Conservation (phyloP, 2,113 vertebrate species). For the Anser brachyrhynchus region DNA sequence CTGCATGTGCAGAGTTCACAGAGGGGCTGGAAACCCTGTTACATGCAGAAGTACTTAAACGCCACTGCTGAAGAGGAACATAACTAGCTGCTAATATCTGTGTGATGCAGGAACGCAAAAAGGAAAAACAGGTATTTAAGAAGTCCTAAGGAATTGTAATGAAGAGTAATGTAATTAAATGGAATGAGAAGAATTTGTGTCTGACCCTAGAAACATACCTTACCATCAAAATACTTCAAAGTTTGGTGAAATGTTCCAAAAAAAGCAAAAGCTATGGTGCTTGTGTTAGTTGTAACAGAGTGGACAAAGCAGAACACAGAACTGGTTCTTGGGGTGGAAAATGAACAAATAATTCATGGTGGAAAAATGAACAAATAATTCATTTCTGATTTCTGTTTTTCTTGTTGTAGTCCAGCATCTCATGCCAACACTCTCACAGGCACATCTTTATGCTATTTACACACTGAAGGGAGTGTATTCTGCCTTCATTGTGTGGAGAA, state of each 20-base stretch:
- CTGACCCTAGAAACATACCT: not conserved
- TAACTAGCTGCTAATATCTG: not conserved
- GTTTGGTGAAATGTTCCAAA: not conserved
- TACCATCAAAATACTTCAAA: not conserved
- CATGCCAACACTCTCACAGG: conserved; percentile 47
- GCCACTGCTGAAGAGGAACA: not conserved
- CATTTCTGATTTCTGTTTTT: conserved; percentile 51
- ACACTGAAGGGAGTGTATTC: conserved; percentile 50
- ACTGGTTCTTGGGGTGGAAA: not conserved
- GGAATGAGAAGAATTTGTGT: not conserved
- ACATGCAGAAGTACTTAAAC: not conserved
- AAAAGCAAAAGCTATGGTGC: not conserved
- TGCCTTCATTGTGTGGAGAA: not conserved
- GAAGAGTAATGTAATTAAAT: not conserved
- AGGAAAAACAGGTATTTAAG: not conserved
- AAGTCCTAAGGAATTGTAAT: not conserved
- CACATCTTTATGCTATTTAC: conserved; percentile 45
- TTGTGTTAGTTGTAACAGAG: not conserved
- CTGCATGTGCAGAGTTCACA: conserved; percentile 45
- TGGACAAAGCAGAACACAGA: conserved; percentile 1
- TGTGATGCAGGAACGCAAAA: not conserved
- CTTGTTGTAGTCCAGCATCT: not conserved
- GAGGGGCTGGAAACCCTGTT: not conserved
- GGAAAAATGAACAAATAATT: conserved; percentile 34
- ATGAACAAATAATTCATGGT: conserved; percentile 30